Evolutionary conservation across 1,140 invertebrate species (phyloP), one percentile per base, ranked within the genome.

Genomic region (Eubasilissa regina): DNA sequence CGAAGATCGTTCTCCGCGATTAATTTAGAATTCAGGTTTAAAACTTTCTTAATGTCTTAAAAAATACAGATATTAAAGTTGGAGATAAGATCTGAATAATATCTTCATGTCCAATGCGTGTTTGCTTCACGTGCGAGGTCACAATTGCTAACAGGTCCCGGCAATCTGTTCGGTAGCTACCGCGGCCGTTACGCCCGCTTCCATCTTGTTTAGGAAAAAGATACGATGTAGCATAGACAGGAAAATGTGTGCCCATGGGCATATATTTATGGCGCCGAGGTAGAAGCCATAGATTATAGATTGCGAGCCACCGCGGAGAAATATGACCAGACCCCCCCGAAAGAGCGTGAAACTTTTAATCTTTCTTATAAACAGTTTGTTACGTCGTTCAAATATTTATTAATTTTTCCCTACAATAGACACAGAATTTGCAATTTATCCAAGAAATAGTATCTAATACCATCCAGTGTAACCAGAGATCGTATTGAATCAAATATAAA

Each of bases 151-250:
- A 35, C 66, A 44, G 66, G 13, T 44, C 51, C 55, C 51, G 19
- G 48, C 13, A 43, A 44, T 43, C 47, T 44, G 48, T 56, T 17
- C 13, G 47, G 17, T 43, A 15, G 13, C 21, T 15, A 25, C n/a
- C 68, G 43, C 48, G 25, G 68, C 72, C 25, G 44, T 53, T 58
- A 55, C 35, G n/a, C 35, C 13, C 53, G 12, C 43, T 43, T 62
- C 56, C 72, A 68, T 68, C 44, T 68, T 68, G 64, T 68, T 48
- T 15, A 68, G 25, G 13, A 58, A 66, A 45, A 78, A 47, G 45
- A 78, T 56, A 53, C 25, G 17, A 3, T 47, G 15, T 35, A 43
- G 44, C 45, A 53, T 25, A 48, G 43, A 73, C 17, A 48, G n/a
- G 51, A 72, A 78, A 56, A n/a, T n/a, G 45, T 19, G 53, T 21